These are phyloP conservation scores for Coranthus polyacanthus DNA, from an alignment of 2,797 vertebrate species.

Conservation along the genomic window DNA sequence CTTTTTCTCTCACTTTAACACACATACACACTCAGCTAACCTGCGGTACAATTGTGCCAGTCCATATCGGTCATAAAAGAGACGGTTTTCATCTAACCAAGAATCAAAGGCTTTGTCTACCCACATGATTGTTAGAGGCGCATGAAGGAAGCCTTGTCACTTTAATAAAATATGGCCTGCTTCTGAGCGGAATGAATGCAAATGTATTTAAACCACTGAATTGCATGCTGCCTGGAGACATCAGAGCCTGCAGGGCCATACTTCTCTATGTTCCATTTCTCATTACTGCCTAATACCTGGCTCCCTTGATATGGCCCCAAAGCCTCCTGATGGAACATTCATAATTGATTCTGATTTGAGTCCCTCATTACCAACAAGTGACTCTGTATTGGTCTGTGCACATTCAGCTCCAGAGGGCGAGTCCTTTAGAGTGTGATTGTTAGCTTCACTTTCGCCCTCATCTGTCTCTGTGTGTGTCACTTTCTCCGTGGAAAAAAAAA, in stretches of 20 bases:
- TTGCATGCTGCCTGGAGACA: conserved; percentile 69
- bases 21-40: neutral
- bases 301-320: conserved; percentile 72
- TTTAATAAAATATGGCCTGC: conserved; percentile 78
- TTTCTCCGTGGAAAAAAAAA: conserved; percentile 6
- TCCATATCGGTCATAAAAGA: conserved; percentile 53
- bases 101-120: conserved; percentile 74
- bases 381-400: conserved; percentile 63
- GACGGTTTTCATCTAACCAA: conserved; percentile 57
- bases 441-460: conserved; percentile 49
- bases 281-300: conserved; percentile 79
- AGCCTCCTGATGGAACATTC: conserved; percentile 79
- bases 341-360: conserved; percentile 85
- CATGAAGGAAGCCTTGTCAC: conserved; percentile 63
- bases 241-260: conserved; percentile 71
- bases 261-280: conserved; percentile 77
- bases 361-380: conserved; percentile 81
- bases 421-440: conserved; percentile 61
- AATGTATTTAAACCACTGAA: conserved; percentile 79
- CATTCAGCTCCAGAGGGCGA: conserved; percentile 62
- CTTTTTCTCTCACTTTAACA: neutral
- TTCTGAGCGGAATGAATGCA: conserved; percentile 76
- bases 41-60: conserved; percentile 34
- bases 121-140: conserved; percentile 62
- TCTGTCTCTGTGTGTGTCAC: conserved; percentile 12